Evolutionary conservation across 2,888 invertebrate species (phyloP), one percentile per base, ranked within the genome.

Genomic region (Diloba caeruleocephala): DNA sequence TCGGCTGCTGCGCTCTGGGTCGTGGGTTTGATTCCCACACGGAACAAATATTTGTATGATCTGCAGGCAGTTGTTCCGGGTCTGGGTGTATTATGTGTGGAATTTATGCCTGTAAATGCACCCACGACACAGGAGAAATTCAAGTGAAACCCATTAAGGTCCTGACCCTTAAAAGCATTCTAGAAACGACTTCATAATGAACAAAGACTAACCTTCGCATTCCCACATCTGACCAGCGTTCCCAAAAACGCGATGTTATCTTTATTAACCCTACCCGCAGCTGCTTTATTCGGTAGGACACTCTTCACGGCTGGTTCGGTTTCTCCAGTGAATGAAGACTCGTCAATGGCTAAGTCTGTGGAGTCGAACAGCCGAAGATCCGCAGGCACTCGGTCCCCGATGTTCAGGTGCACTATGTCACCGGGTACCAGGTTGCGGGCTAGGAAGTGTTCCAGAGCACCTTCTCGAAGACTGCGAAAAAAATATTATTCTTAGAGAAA

Each of bases 321-420:
- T 92, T 99, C 99, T 0, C 99, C 99, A 0, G 99, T 99, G 87
- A 99, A 99, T 68, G 98, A 98, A 42, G 99, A 99, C 92, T 99
- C 99, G 88, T 99, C 99, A 37, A 99, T 97, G 2, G 97, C 96
- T 63, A 99, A 94, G 90, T 99, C 99, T 9, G 96, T 96, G 0
- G 98, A 96, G 85, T 99, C 98, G 85, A 97, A 97, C n/a, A 99
- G 94, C 25, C 99, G 94, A 25, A 99, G 92, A 93, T 99, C 99
- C 0, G 99, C 99, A 4, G 99, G 99, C 32, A 99, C 98, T 44
- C 99, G 94, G 89, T 99, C 99, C 8, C 99, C 99, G 26, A 99
- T 96, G 88, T 97, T 97, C 42, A 99, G 93, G 76, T 97, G 95
- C 0, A 99, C 97, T 58, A 99, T 95, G 88, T 99, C 99, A 14